A percentile compares a stretch with the other conserved stretches of the same genome.
Conservation (phyloP, 2,113 vertebrate species). For the Copsychus sechellarum region DNA sequence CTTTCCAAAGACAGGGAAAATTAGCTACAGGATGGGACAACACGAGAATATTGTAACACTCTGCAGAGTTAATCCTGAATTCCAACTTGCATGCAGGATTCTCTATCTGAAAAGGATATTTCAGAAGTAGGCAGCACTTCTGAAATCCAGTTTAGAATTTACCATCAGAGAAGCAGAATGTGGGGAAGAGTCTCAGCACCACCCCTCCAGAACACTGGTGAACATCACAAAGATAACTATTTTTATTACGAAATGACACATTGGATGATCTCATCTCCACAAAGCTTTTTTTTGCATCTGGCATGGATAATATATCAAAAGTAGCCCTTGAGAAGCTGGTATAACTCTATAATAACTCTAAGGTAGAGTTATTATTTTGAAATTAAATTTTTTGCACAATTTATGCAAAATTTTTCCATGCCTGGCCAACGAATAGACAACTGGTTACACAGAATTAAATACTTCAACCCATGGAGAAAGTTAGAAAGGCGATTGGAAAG, state of each 20-base stretch:
- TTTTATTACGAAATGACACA: not conserved
- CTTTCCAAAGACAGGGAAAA: not conserved
- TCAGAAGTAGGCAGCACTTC: not conserved
- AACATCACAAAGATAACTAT: not conserved
- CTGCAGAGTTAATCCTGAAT: not conserved
- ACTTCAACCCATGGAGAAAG: not conserved
- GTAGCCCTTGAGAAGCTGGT: not conserved
- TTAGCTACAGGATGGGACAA: not conserved
- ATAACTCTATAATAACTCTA: not conserved
- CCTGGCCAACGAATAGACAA: not conserved
- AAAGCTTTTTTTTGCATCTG: not conserved
- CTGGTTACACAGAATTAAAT: not conserved
- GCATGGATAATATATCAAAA: not conserved
- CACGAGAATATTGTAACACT: not conserved
- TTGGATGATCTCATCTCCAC: not conserved
- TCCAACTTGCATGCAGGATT: not conserved
- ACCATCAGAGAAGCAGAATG: not conserved
- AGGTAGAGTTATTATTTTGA: not conserved
- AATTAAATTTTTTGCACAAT: not conserved
- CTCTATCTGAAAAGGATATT: not conserved
- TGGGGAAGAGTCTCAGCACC: not conserved
- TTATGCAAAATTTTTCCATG: not conserved
- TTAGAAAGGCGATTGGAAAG: rapidly evolving
- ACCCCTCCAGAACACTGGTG: not conserved
- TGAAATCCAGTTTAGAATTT: not conserved